phyloP scores from a whole-genome alignment of 2,113 vertebrate genomes.

The Picathartes gymnocephalus region DNA sequence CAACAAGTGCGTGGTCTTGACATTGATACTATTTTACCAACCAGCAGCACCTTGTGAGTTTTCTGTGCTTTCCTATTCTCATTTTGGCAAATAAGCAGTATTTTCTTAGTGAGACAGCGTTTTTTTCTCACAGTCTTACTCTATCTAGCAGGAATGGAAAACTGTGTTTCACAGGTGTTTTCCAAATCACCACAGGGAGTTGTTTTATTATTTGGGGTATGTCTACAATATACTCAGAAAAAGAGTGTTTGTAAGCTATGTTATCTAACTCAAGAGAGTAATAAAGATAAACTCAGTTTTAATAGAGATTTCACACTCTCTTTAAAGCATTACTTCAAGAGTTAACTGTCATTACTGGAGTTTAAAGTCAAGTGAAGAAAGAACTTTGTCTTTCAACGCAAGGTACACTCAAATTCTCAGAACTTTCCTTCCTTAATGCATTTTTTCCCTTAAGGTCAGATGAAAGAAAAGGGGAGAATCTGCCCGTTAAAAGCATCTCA shows the following conservation, averaged over 20 bases:
- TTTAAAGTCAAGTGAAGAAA: constrained; percentile 4
- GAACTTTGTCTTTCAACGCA: not conserved
- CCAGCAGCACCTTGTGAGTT: not conserved
- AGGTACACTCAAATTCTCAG: not conserved
- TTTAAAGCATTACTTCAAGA: not conserved
- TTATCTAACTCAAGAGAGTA: not conserved
- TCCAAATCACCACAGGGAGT: not conserved
- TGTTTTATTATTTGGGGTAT: not conserved
- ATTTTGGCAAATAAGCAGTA: not conserved
- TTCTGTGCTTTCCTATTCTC: not conserved
- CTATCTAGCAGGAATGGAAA: not conserved
- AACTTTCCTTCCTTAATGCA: constrained; percentile 25
- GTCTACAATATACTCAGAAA: not conserved
- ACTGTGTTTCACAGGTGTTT: not conserved
- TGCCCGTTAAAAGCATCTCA: constrained; percentile 24
- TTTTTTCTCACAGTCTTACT: not conserved
- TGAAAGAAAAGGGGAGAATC: constrained; percentile 7
- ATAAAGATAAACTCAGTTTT: not conserved
- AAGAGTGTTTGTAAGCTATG: not conserved
- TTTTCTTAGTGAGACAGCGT: not conserved
- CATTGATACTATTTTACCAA: not conserved
- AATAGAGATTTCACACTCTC: not conserved
- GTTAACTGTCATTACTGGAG: not conserved
- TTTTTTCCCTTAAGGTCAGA: constrained; percentile 43
- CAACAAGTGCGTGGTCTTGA: not conserved